phyloP scores from a whole-genome alignment of 2,113 vertebrate species.

The Microtus richardsoni region DNA sequence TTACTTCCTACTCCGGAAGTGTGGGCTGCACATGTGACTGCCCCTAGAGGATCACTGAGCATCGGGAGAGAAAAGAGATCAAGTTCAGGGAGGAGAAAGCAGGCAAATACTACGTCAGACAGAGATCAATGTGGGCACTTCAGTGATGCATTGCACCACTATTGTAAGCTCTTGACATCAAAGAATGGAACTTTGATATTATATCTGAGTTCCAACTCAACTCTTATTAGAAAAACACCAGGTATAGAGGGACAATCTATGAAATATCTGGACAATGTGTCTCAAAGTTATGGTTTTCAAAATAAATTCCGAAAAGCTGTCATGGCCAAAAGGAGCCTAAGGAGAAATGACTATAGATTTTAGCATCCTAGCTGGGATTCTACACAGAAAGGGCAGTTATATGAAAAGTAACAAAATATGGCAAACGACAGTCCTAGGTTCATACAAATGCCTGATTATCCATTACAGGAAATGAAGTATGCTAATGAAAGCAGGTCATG shows the following conservation, averaged over 20 bases:
- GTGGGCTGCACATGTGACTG: neutral
- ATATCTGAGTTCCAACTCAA: neutral
- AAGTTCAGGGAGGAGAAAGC: neutral
- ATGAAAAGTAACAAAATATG: constrained; percentile 14
- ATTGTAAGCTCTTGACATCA: neutral
- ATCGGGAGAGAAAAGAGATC: neutral
- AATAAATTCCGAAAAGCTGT: constrained; percentile 19
- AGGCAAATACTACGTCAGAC: neutral
- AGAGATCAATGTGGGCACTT: neutral
- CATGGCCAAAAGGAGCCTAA: neutral
- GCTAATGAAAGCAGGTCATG: neutral
- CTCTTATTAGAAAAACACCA: neutral
- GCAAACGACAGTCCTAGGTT: neutral
- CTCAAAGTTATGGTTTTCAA: neutral
- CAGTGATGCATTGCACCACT: neutral
- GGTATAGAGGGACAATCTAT: neutral
- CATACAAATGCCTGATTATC: neutral
- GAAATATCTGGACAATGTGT: neutral
- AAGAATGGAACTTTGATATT: neutral
- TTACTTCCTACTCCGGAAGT: neutral
- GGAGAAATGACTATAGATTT: neutral
- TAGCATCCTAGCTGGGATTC: neutral
- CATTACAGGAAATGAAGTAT: neutral
- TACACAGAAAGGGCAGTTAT: constrained; percentile 7
- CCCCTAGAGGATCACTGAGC: neutral